Percentiles rank a stretch among this genome's conserved stretches.
Evolutionary conservation across 2,888 invertebrate genomes (phyloP).

Genomic region (Pandemis corylana): DNA sequence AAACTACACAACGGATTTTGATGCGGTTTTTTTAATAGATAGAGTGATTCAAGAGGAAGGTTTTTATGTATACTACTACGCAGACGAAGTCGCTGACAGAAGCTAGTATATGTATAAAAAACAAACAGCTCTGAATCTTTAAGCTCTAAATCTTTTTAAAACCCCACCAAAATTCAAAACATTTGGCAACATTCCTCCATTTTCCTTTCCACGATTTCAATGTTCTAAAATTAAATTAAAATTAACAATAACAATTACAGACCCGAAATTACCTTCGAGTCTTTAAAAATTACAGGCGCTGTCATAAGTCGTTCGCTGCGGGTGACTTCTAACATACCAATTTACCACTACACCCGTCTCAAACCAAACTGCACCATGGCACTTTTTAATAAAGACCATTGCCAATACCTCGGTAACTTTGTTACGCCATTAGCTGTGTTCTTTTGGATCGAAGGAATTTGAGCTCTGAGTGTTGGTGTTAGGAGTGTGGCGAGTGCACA

Average conservation of each 20-base stretch:
- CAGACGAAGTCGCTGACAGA: no score
- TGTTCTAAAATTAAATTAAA: conserved; percentile 35
- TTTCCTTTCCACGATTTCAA: conserved; percentile 8
- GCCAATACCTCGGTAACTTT: conserved; percentile 7
- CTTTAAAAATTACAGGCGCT: conserved; percentile 42
- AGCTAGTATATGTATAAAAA: no score
- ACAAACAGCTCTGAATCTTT: no score
- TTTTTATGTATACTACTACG: no score
- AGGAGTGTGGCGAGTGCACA: conserved; percentile 53
- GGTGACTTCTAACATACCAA: conserved; percentile 34
- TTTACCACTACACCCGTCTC: neutral
- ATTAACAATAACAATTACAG: conserved; percentile 43
- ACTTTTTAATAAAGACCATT: conserved; percentile 2
- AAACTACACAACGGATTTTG: no score
- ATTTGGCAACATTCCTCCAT: neutral
- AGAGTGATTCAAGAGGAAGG: no score
- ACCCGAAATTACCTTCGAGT: conserved; percentile 38
- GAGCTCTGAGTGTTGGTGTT: conserved; percentile 47
- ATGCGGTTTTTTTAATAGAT: no score
- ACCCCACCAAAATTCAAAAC: neutral
- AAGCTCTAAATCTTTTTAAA: neutral
- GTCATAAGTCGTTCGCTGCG: conserved; percentile 42
- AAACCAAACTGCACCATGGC: neutral
- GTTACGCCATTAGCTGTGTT: neutral
- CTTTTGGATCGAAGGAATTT: neutral